Base-by-base conservation (phyloP, 2,113 vertebrate species). In the Hyaena hyaena region DNA sequence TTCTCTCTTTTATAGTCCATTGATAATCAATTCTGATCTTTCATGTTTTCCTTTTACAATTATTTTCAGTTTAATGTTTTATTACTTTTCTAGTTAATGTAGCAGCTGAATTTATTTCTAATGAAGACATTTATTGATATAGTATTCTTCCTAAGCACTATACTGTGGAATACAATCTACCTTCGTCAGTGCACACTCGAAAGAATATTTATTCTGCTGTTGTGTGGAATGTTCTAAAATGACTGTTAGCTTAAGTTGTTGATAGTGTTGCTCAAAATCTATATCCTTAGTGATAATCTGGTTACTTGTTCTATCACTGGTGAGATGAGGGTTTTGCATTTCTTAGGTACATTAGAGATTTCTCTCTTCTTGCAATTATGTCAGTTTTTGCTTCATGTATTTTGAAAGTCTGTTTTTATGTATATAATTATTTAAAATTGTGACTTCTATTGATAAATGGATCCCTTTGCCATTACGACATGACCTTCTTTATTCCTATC, bases 91-190 rank as follows among this genome's bases (percentile, higher is more conserved):
- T 43, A 43, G 17, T 55, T 53, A 65, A 43, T 16, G 10, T 43
- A 50, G 50, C 24, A 31, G 15, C 23, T 48, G 17, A 65, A 7
- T 10, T 35, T 7, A 24, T 84, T 88, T 92, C 10, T 83, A 92
- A 77, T 92, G 58, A 77, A 58, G 1, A 0, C 68, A 83, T 48
- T 66, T 63, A 87, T 19, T 74, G 5, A 66, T 35, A 55, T 55
- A 88, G 15, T 71, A 33, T 33, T 80, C 24, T 48, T 9, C 28
- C 17, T 84, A 92, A 43, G 3, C 77, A 3, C 6, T 31, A 77
- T 5, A 2, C 3, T 50, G 1, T 53, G 3, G 2, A 35, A n/a
- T 79, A 43, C 43, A 3, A 1, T 4, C 35, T 50, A 33, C 55
- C 9, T 77, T 93, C 55, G 21, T 23, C 24, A 1, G 19, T 35